Evolutionary conservation across 2,797 vertebrate species (phyloP).

Genomic region (Phrynocephalus forsythii): DNA sequence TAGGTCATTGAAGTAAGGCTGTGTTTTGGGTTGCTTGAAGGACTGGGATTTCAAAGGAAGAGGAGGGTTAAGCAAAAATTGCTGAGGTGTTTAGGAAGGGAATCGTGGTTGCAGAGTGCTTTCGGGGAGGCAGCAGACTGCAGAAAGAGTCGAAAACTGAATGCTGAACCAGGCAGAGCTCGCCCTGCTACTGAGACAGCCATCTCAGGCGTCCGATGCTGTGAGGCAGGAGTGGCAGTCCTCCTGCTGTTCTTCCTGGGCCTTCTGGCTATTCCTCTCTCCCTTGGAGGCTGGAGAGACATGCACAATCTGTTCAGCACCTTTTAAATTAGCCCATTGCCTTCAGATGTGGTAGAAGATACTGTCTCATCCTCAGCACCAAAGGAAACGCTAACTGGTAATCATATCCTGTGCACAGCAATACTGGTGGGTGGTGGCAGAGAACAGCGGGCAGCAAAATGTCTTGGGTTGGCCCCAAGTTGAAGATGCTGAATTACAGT

Average conservation of each 20-base stretch:
- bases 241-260: not conserved
- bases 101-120: not conserved
- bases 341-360: not conserved
- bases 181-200: no score
- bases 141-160: not conserved
- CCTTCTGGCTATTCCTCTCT: not conserved
- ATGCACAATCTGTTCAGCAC: not conserved
- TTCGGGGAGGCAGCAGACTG: not conserved
- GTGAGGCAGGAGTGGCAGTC: no score
- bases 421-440: no score
- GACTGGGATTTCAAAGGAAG: not conserved
- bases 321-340: not conserved
- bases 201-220: no score
- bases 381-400: not conserved
- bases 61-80: not conserved
- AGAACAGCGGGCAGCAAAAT: not conserved
- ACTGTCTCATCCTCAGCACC: not conserved
- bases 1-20: not conserved
- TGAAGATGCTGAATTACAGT: not conserved
- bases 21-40: not conserved
- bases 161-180: not conserved
- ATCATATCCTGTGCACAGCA: not conserved
- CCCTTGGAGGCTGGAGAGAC: not conserved
- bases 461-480: not conserved
- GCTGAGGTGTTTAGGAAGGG: not conserved